phyloP scores from a whole-genome alignment of 2,113 vertebrate species.

The Gnathonemus longibarbis region DNA sequence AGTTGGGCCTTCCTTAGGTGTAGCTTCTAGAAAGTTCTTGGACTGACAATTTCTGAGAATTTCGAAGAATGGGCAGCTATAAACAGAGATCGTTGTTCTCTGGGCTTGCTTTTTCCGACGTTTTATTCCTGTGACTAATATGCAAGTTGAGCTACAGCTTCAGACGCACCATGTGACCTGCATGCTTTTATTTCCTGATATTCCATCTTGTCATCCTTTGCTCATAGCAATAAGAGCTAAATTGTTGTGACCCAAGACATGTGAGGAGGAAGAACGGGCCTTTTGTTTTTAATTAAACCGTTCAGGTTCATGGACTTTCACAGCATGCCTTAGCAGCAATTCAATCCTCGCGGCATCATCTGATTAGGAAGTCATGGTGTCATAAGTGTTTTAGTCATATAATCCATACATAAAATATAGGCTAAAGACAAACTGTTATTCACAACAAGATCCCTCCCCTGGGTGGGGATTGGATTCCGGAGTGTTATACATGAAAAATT shows the following conservation, averaged over 20 bases:
- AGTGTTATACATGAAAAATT: conserved; percentile 45
- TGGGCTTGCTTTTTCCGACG: neutral
- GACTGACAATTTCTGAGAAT: neutral
- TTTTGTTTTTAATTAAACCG: conserved; percentile 25
- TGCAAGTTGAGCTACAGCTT: neutral
- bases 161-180: conserved; percentile 34
- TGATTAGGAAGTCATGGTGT: conserved; percentile 47
- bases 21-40: neutral
- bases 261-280: conserved; percentile 7
- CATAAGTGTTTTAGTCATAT: conserved; percentile 42
- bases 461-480: conserved; percentile 49
- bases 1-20: neutral
- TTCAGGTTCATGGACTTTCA: conserved; percentile 31
- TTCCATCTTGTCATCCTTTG: neutral
- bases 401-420: conserved; percentile 38
- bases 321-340: conserved; percentile 38
- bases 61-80: neutral
- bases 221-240: conserved; percentile 17
- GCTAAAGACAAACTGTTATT: conserved; percentile 51
- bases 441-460: conserved; percentile 51
- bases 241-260: conserved; percentile 17
- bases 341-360: conserved; percentile 39
- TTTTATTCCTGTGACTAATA: neutral
- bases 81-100: neutral
- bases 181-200: conserved; percentile 15